Conservation (phyloP, 2,113 vertebrate genomes). For the Pardalotus punctatus region DNA sequence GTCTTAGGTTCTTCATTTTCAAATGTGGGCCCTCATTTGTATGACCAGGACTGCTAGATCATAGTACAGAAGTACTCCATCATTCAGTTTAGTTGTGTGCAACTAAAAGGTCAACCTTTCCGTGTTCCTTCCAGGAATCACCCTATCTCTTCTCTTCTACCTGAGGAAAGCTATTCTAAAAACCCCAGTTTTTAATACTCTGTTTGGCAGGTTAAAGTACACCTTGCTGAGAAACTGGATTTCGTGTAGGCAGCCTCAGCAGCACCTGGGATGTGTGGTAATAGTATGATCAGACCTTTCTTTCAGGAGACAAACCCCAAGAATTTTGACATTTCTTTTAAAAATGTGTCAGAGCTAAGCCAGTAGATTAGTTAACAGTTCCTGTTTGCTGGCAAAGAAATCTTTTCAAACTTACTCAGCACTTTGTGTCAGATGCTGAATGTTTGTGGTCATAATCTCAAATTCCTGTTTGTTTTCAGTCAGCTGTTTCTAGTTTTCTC, state of each 20-base stretch:
- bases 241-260: background rate
- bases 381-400: background rate
- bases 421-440: conserved; percentile 26
- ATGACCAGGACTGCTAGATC: background rate
- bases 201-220: background rate
- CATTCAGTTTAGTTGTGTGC: background rate
- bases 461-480: conserved; percentile 63
- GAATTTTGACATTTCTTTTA: background rate
- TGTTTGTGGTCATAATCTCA: conserved; percentile 43
- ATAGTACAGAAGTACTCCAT: rapidly evolving
- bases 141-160: background rate
- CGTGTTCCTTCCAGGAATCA: background rate
- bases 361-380: background rate
- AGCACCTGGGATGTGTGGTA: background rate
- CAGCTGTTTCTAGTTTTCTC: background rate
- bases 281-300: background rate
- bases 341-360: background rate
- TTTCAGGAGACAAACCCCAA: background rate
- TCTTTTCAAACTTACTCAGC: conserved; percentile 41
- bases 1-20: background rate
- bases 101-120: background rate
- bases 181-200: background rate
- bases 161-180: background rate
- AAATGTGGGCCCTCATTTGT: background rate
- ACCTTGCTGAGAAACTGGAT: background rate